Evolutionary conservation across 1,140 invertebrate species (phyloP), one percentile per base, ranked within the genome.

Genomic region (Phymastichus coffea): DNA sequence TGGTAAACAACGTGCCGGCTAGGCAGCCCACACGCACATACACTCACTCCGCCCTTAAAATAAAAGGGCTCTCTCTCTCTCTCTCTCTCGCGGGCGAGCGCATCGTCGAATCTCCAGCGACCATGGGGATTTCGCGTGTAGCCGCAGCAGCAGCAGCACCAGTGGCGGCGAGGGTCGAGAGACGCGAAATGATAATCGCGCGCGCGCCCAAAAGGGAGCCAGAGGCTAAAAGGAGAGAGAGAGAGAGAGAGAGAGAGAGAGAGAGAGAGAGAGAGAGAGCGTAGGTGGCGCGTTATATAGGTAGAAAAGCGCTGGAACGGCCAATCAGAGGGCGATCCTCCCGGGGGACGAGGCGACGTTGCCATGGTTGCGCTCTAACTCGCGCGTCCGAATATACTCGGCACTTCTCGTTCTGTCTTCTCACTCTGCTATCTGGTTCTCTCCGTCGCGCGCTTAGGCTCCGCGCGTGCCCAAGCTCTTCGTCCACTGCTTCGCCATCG

Each of bases 261-360:
- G 54, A 63, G 61, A 37, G 19, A 33, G 52, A 44, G 40, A 20
- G 30, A 20, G 9, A 7, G 19, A 33, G 1, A 26, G 17, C 10
- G 65, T 69, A 66, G 67, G 65, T 65, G 66, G 49, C 49, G 28
- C 7, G 35, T 43, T 41, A 35, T 74, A 72, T 72, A 77, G 74
- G 69, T 75, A 74, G 74, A 75, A 74, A 78, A 77, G 71, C 74
- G 73, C 12, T 63, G 70, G 68, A 73, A 70, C 70, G 75, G 73
- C 77, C 78, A 80, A 79, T 80, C 78, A 71, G 77, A 80, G 75
- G 73, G 71, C 74, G 66, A 71, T 67, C 73, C 68, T 79, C 76
- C 74, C 75, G 76, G 76, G 76, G 68, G 70, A 74, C 74, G 77
- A 79, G 70, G 70, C 72, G 64, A 71, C 68, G 78, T 79, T 80